phyloP scores from a whole-genome alignment of 1,140 invertebrate species.

The Tachypleus tridentatus region DNA sequence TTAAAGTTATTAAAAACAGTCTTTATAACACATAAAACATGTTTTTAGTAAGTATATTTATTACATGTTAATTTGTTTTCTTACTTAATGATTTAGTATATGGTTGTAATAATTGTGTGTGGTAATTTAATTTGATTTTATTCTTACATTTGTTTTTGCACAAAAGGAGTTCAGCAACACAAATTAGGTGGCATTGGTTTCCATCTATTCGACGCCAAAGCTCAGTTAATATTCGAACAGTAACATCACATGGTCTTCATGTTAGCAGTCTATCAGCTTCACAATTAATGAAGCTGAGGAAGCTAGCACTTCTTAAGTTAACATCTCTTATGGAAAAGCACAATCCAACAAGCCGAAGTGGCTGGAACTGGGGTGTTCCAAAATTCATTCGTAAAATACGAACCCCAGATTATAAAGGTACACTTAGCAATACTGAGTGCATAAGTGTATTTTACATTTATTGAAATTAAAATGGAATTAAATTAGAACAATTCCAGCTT shows the following conservation, averaged over 20 bases:
- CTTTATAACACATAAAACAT: no score
- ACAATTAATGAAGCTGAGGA: conserved; percentile 59
- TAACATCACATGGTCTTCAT: background rate
- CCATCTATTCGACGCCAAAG: background rate
- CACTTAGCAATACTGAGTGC: background rate
- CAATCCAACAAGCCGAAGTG: conserved; percentile 64
- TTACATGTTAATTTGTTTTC: no score
- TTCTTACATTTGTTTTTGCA: no score
- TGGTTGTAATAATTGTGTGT: no score
- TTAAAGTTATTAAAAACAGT: no score
- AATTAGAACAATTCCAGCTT: no score
- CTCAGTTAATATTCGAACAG: conserved; percentile 2
- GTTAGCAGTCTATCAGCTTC: conserved; percentile 14
- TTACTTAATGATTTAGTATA: no score
- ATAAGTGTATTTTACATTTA: no score
- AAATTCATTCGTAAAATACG: conserved; percentile 86
- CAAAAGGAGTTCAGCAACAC: background rate
- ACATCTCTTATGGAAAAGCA: conserved; percentile 87
- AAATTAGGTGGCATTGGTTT: conserved; percentile 18
- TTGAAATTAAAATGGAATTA: no score
- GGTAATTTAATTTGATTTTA: no score
- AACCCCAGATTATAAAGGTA: conserved; percentile 74
- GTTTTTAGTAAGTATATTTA: no score
- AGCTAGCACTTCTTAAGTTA: conserved; percentile 70
- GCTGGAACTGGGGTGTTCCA: conserved; percentile 85